phyloP scores from a whole-genome alignment of 2,113 vertebrate genomes.

The Psettodes erumei region DNA sequence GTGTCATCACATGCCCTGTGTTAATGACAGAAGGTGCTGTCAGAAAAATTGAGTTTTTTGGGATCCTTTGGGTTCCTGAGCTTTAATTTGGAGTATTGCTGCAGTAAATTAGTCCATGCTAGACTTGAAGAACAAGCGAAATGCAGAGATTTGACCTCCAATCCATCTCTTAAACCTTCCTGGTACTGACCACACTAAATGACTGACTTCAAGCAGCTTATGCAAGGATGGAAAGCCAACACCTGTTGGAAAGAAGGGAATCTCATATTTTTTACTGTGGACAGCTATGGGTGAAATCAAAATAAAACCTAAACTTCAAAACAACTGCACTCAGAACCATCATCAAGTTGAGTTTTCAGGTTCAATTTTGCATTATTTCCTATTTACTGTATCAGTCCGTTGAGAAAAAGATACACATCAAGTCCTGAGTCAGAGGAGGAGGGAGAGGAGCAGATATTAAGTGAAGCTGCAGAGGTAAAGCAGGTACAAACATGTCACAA shows the following conservation, averaged over 20 bases:
- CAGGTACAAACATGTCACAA: constrained; percentile 71
- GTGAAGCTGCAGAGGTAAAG: constrained; percentile 28
- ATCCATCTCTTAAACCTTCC: no score
- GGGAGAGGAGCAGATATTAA: neutral
- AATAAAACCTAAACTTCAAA: neutral
- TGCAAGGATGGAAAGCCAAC: no score
- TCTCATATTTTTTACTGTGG: neutral
- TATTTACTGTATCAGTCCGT: neutral
- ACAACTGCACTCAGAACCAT: neutral
- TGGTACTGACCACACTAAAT: no score
- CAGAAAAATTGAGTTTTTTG: no score
- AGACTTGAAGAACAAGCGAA: no score
- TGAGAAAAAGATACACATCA: neutral
- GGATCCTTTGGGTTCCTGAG: no score
- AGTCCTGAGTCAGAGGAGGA: constrained; percentile 1
- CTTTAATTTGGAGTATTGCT: no score
- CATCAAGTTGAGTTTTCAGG: neutral
- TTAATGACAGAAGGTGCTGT: neutral
- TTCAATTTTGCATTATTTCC: neutral
- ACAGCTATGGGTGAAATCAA: neutral
- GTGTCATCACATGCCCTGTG: neutral
- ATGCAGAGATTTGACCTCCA: no score
- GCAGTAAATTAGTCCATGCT: no score
- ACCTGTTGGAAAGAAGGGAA: neutral
- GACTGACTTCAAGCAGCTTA: no score